Percentiles rank a stretch among this genome's conserved stretches.
These are phyloP conservation scores for Xestia xanthographa DNA, from an alignment of 2,888 invertebrate species.

Conservation along the genomic window DNA sequence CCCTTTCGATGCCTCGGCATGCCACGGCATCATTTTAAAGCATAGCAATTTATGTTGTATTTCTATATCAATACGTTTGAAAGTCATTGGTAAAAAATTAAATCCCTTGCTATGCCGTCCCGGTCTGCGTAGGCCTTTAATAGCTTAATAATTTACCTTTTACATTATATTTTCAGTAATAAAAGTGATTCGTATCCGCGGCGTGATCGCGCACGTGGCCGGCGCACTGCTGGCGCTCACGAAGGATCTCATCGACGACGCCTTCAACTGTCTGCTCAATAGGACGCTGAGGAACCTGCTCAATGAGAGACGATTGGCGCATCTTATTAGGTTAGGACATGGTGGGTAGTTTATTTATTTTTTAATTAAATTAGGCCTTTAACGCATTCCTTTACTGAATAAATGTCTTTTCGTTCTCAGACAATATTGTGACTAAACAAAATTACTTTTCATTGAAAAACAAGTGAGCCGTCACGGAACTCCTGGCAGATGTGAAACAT, in stretches of 20 bases:
- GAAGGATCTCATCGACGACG: constrained; percentile 84
- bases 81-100: too few relatives aligned
- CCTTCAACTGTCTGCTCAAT: constrained; percentile 81
- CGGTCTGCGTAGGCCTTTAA: too few relatives aligned
- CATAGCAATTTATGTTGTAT: too few relatives aligned
- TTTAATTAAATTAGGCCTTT: background rate
- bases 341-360: constrained; percentile 79
- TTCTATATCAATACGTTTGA: too few relatives aligned
- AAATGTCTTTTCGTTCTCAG: background rate
- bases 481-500: too few relatives aligned
- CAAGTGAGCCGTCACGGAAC: too few relatives aligned
- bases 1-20: too few relatives aligned
- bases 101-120: too few relatives aligned
- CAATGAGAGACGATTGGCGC: constrained; percentile 89
- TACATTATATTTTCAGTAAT: constrained; percentile 85
- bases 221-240: constrained; percentile 87
- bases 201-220: constrained; percentile 83
- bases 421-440: background rate
- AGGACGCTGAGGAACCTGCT: constrained; percentile 81
- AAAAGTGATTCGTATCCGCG: constrained; percentile 88
- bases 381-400: background rate
- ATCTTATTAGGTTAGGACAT: constrained; percentile 91
- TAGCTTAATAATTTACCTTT: background rate
- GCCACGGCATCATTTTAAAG: too few relatives aligned
- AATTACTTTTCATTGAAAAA: background rate